Percentiles rank a stretch among this genome's conserved stretches.
Conservation (phyloP, 2,888 invertebrate species). For the Cephalotes varians region DNA sequence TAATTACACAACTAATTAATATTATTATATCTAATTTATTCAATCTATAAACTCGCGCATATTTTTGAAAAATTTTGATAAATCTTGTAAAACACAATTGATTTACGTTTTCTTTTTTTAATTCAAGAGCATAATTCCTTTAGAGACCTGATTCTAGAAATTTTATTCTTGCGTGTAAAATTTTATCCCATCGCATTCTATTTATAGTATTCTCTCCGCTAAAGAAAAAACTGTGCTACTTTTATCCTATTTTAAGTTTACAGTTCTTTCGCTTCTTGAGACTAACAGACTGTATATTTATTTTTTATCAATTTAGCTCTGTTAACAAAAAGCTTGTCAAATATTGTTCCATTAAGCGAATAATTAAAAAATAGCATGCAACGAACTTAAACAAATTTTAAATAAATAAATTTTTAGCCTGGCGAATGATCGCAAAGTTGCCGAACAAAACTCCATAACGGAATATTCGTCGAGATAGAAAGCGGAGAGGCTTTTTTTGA, state of each 20-base stretch:
- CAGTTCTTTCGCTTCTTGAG: not conserved
- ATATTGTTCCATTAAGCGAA: not conserved
- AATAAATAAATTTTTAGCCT: conserved; percentile 37
- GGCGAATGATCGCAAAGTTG: conserved; percentile 17
- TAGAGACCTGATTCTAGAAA: not conserved
- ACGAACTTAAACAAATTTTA: not conserved
- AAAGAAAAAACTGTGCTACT: not conserved
- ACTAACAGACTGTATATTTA: not conserved
- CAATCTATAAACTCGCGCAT: not conserved
- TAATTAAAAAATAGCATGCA: not conserved
- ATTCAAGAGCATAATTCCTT: not conserved
- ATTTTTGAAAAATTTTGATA: not conserved
- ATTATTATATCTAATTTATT: not conserved
- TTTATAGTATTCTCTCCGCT: not conserved
- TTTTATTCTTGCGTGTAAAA: not conserved
- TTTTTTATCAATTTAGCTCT: not conserved
- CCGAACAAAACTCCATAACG: not conserved
- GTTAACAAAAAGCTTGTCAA: not conserved
- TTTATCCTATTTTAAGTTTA: not conserved
- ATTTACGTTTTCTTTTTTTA: not conserved
- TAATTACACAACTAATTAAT: not conserved
- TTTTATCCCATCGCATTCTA: not conserved
- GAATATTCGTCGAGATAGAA: conserved; percentile 11
- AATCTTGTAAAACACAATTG: not conserved
- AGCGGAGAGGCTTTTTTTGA: conserved; percentile 47